These are phyloP conservation scores for Ondatra zibethicus DNA, from an alignment of 2,113 vertebrate species.

Conservation along the genomic window DNA sequence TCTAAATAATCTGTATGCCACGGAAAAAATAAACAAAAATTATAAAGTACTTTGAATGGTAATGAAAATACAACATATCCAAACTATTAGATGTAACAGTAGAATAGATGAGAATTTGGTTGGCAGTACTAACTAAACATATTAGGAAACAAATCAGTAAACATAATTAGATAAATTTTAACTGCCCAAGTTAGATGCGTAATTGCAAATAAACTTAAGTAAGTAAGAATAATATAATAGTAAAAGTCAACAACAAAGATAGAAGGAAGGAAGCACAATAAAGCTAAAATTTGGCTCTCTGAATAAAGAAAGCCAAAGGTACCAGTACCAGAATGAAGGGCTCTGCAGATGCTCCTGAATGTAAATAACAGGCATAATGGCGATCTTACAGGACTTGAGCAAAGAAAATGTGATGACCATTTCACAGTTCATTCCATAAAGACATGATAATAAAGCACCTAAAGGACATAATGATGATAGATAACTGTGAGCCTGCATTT, in stretches of 20 bases:
- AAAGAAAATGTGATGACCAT: background rate
- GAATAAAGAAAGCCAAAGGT: background rate
- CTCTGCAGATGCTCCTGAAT: background rate
- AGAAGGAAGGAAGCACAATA: background rate
- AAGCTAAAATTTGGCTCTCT: background rate
- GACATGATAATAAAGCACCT: background rate
- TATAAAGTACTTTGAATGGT: constrained; percentile 18
- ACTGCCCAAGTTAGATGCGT: background rate
- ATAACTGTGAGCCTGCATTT: background rate
- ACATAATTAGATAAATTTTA: constrained; percentile 3
- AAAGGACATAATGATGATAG: background rate
- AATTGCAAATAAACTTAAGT: background rate
- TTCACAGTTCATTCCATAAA: background rate
- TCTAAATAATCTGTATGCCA: background rate
- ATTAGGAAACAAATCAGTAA: background rate
- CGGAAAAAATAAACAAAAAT: background rate
- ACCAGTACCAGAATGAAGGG: background rate
- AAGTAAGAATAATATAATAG: background rate
- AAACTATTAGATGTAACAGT: background rate
- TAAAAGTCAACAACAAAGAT: background rate
- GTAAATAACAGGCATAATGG: background rate
- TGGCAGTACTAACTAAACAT: background rate
- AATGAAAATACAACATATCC: background rate
- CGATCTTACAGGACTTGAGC: background rate
- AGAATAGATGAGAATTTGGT: background rate